Percentiles rank a stretch among this genome's conserved stretches.
Conservation (phyloP, 1,140 invertebrate genomes). For the Danaus melanippus region DNA sequence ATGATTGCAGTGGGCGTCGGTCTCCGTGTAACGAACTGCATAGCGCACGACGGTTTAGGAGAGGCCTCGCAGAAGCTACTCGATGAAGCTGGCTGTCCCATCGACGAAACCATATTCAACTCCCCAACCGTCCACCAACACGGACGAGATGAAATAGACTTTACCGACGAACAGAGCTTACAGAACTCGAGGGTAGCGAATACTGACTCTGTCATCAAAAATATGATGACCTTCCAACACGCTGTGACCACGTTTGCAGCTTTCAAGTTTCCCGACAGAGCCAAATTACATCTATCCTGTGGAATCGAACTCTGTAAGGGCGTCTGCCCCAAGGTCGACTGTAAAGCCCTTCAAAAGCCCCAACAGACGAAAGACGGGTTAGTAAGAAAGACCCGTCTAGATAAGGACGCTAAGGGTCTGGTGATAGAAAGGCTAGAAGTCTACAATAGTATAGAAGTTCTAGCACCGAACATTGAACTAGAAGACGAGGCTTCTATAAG, state of each 20-base stretch:
- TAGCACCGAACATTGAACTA: conserved; percentile 81
- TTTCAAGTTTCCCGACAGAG: conserved; percentile 85
- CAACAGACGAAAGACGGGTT: conserved; percentile 64
- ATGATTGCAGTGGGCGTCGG: conserved; percentile 75
- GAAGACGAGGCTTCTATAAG: conserved; percentile 72
- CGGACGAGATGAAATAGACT: conserved; percentile 54
- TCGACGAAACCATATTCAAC: conserved; percentile 78
- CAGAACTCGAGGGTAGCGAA: conserved; percentile 41
- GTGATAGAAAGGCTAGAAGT: conserved; percentile 80
- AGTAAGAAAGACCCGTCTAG: conserved; percentile 58
- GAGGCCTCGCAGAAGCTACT: conserved; percentile 79
- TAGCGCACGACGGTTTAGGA: conserved; percentile 81
- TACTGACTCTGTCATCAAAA: conserved; percentile 53
- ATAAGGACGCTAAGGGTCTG: conserved; percentile 71
- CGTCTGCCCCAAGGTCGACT: conserved; percentile 75
- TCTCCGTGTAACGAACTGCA: conserved; percentile 79
- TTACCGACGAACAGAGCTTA: conserved; percentile 42
- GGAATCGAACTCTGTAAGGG: conserved; percentile 78
- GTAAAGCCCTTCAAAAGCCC: conserved; percentile 54
- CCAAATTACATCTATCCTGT: conserved; percentile 80
- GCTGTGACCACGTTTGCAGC: conserved; percentile 79
- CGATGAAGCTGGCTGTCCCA: conserved; percentile 80
- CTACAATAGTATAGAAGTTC: conserved; percentile 84
- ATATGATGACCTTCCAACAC: conserved; percentile 74
- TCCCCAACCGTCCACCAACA: conserved; percentile 61